Evolutionary conservation across 2,888 invertebrate species (phyloP).

Genomic region (Synanthedon tipuliformis): DNA sequence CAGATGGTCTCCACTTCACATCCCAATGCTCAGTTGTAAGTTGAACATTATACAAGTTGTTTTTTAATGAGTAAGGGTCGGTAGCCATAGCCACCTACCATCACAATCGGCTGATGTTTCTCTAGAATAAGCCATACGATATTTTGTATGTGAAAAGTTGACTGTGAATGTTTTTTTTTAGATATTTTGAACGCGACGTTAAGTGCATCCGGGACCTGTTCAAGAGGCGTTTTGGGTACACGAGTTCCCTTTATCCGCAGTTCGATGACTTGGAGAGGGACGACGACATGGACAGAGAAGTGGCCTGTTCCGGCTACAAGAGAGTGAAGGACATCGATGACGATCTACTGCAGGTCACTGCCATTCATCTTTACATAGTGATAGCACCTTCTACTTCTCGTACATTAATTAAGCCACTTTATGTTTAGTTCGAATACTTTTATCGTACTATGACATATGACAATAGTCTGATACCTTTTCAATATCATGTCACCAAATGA

Average conservation of each 20-base stretch:
- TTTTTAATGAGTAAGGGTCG: too few species aligned
- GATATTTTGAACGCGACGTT: constrained; percentile 96
- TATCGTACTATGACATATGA: too few species aligned
- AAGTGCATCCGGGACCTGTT: constrained; percentile 92
- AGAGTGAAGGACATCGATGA: constrained; percentile 85
- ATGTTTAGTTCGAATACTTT: too few species aligned
- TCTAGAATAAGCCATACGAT: too few species aligned
- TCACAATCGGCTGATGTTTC: neutral
- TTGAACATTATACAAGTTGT: constrained; percentile 5
- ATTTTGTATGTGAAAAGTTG: too few species aligned
- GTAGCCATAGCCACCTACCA: neutral
- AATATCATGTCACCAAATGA: too few species aligned
- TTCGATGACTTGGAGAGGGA: constrained; percentile 82
- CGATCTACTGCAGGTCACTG: constrained; percentile 70
- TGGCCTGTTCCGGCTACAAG: constrained; percentile 93
- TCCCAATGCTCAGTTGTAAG: constrained; percentile 87
- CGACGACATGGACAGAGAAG: constrained; percentile 87
- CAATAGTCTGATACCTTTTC: too few species aligned
- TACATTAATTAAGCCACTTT: too few species aligned
- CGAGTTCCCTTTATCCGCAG: constrained; percentile 83
- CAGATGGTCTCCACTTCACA: constrained; percentile 98
- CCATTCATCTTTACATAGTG: too few species aligned
- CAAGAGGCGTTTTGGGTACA: constrained; percentile 87
- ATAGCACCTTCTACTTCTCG: too few species aligned
- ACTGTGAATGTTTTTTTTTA: constrained; percentile 22